phyloP scores from a whole-genome alignment of 2,888 invertebrate genomes.

The Macaria liturata region DNA sequence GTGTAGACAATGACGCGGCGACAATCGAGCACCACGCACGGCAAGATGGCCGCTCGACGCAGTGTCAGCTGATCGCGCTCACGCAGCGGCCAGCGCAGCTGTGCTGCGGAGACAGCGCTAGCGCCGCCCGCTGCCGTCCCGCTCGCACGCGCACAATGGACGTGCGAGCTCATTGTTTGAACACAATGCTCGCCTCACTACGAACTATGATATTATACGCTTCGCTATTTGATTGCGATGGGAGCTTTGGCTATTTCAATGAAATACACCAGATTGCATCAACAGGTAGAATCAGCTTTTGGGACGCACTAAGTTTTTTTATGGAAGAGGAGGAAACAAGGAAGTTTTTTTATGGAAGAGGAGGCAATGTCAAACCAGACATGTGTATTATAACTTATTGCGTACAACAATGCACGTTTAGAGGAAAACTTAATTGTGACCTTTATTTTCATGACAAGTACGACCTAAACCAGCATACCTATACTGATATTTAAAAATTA shows the following conservation, averaged over 20 bases:
- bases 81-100: constrained; percentile 76
- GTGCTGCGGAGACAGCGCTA: constrained; percentile 39
- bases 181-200: constrained; percentile 53
- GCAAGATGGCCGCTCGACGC: constrained; percentile 74
- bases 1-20: constrained; percentile 72
- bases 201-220: too few relatives aligned
- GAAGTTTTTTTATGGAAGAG: too few relatives aligned
- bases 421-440: too few relatives aligned
- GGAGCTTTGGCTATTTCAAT: constrained; percentile 38
- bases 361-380: too few relatives aligned
- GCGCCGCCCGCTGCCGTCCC: constrained; percentile 50
- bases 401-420: too few relatives aligned
- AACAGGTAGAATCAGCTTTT: constrained; percentile 21
- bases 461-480: too few relatives aligned
- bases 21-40: constrained; percentile 64
- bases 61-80: constrained; percentile 80
- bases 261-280: constrained; percentile 30
- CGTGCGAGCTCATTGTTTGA: constrained; percentile 60
- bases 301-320: too few relatives aligned
- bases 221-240: constrained; percentile 29
- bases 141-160: constrained; percentile 66
- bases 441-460: too few relatives aligned
- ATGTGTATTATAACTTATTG: too few relatives aligned
- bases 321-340: too few relatives aligned
- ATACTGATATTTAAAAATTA: too few relatives aligned